Evolutionary conservation across 2,113 vertebrate species (phyloP).

Genomic region (Sylvilagus bachmani): DNA sequence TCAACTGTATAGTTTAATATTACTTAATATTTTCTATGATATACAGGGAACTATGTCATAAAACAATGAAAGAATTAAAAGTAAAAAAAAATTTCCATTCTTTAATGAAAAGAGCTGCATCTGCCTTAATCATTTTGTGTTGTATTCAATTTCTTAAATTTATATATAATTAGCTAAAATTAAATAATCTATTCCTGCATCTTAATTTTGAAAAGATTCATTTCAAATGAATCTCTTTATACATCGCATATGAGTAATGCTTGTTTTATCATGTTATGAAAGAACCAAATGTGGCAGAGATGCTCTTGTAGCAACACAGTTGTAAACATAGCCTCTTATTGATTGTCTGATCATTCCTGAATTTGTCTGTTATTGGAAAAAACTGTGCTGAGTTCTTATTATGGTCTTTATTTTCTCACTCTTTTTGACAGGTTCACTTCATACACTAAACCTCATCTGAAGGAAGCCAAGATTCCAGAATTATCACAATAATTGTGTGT

Average conservation of each 20-base stretch:
- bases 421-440: neutral
- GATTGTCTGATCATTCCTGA: neutral
- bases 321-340: neutral
- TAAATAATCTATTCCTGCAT: slow-evolving; percentile 20
- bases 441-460: neutral
- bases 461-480: neutral
- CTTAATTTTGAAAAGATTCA: slow-evolving; percentile 32
- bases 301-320: neutral
- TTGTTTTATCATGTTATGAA: slow-evolving; percentile 26
- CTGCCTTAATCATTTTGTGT: slow-evolving; percentile 6
- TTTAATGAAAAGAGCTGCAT: slow-evolving; percentile 10
- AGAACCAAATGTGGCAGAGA: slow-evolving; percentile 30
- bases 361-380: neutral
- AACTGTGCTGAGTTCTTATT: neutral
- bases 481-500: neutral
- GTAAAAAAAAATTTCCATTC: slow-evolving; percentile 20
- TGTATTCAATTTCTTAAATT: slow-evolving; percentile 39
- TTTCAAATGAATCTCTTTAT: neutral
- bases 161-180: slow-evolving; percentile 42
- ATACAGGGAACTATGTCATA: neutral
- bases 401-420: neutral
- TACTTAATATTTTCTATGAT: neutral
- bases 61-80: slow-evolving; percentile 33
- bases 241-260: neutral
- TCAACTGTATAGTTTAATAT: slow-evolving; percentile 27